Percentiles rank a stretch among this genome's conserved stretches.
Conservation (phyloP, 37 sponge, comb jelly and placozoan species). For the Trichoplax adhaerens region DNA sequence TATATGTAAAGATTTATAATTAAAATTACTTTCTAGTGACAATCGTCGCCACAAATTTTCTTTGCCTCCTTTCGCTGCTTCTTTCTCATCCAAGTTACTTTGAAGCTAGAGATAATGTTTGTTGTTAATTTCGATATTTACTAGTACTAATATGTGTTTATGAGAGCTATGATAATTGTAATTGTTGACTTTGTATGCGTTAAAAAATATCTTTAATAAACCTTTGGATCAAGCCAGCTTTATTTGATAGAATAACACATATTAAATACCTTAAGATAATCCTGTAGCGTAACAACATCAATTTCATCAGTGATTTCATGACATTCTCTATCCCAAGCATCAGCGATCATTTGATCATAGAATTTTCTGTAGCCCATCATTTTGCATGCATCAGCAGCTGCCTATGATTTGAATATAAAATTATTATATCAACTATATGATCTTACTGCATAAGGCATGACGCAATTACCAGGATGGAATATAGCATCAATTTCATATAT, state of each 20-base stretch:
- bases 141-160: too few species aligned
- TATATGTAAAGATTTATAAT: constrained; percentile 1
- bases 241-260: background rate
- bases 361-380: constrained; percentile 73
- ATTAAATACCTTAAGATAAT: constrained; percentile 62
- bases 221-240: too few species aligned
- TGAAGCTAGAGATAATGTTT: background rate
- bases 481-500: constrained; percentile 2
- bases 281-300: constrained; percentile 77
- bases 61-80: constrained; percentile 75
- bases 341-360: constrained; percentile 65
- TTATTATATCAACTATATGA: background rate
- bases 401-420: constrained; percentile 19
- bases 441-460: background rate
- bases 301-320: constrained; percentile 46
- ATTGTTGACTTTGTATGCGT: too few species aligned
- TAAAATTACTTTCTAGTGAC: constrained; percentile 33
- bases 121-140: background rate
- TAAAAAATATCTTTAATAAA: too few species aligned
- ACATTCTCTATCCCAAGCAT: constrained; percentile 53
- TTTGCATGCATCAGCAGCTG: constrained; percentile 70
- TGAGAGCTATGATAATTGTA: too few species aligned
- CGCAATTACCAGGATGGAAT: background rate
- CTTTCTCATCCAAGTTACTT: constrained; percentile 67
- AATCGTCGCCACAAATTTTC: constrained; percentile 82